Percentiles rank a stretch among this genome's conserved stretches.
These are phyloP conservation scores for Drosophila anceps DNA, from an alignment of 2,888 invertebrate genomes.

Conservation along the genomic window DNA sequence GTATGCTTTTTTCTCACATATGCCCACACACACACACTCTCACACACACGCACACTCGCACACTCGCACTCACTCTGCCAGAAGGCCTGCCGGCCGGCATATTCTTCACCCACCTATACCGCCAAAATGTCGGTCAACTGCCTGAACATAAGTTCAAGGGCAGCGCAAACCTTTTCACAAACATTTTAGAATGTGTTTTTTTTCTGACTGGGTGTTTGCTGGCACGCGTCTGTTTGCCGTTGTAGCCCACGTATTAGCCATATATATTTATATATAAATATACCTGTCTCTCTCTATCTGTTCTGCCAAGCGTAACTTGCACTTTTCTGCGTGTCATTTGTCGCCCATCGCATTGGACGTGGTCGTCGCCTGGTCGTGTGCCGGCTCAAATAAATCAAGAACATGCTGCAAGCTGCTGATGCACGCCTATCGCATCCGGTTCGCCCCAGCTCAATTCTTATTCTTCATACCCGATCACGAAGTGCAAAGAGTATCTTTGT, in stretches of 20 bases:
- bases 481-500: background rate
- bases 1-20: conserved; percentile 44
- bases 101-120: conserved; percentile 67
- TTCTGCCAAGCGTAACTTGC: conserved; percentile 57
- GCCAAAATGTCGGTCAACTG: conserved; percentile 73
- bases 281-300: background rate
- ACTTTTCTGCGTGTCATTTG: conserved; percentile 71
- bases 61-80: conserved; percentile 8
- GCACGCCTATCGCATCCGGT: conserved; percentile 76
- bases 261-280: background rate
- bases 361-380: conserved; percentile 74
- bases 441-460: conserved; percentile 63
- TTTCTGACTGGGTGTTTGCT: conserved; percentile 53
- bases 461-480: conserved; percentile 11
- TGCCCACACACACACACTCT: conserved; percentile 34
- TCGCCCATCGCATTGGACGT: conserved; percentile 57
- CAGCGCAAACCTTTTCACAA: conserved; percentile 34
- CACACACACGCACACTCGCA: conserved; percentile 14
- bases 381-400: conserved; percentile 74
- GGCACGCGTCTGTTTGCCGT: conserved; percentile 72
- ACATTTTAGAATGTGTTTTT: conserved; percentile 26
- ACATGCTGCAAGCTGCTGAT: conserved; percentile 35
- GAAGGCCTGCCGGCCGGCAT: conserved; percentile 32
- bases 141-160: conserved; percentile 52
- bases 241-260: conserved; percentile 64